Conservation (phyloP, 1,140 invertebrate genomes). For the Phymorhynchus buccinoides region DNA sequence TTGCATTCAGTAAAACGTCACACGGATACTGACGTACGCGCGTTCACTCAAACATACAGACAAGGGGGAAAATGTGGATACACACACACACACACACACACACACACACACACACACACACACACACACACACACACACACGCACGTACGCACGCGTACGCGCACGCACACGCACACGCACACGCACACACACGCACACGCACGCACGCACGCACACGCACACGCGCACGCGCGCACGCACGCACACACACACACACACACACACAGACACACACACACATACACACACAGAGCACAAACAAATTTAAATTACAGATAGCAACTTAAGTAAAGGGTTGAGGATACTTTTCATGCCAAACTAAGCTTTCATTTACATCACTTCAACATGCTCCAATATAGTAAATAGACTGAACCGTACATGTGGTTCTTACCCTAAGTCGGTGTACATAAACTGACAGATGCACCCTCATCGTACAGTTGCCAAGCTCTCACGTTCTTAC, state of each 20-base stretch:
- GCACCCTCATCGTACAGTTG: too few species aligned
- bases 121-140: slow-evolving; percentile 17
- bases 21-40: neutral
- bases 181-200: neutral
- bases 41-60: neutral
- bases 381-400: too few species aligned
- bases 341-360: neutral
- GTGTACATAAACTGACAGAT: neutral
- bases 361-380: too few species aligned
- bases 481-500: too few species aligned
- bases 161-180: neutral
- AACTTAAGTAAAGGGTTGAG: neutral
- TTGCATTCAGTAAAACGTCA: neutral
- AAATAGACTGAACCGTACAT: too few species aligned
- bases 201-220: neutral
- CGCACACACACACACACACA: neutral
- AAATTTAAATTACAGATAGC: neutral
- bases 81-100: slow-evolving; percentile 17
- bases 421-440: neutral
- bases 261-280: neutral
- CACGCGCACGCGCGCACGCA: neutral
- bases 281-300: neutral
- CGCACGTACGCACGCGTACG: slow-evolving; percentile 5
- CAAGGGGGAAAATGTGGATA: neutral
- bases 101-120: slow-evolving; percentile 17